phyloP scores from a whole-genome alignment of 2,888 invertebrate species.

The Eutolmus rufibarbis region DNA sequence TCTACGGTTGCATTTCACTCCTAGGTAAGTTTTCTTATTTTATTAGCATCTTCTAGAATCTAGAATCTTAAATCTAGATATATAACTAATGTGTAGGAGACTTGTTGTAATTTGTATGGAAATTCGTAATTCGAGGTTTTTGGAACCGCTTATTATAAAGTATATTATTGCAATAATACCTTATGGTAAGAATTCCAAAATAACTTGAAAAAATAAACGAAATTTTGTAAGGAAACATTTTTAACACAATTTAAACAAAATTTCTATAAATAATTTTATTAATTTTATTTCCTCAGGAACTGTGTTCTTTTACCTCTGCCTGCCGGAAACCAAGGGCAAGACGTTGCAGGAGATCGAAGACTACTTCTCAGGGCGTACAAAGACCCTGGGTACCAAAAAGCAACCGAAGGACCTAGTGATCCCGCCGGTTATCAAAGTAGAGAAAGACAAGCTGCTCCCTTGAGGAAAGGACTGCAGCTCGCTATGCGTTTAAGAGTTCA shows the following conservation, averaged over 20 bases:
- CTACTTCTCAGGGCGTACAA: conserved; percentile 71
- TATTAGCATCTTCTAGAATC: neutral
- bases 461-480: neutral
- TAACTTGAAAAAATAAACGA: too few species aligned
- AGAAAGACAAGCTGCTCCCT: conserved; percentile 20
- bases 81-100: too few species aligned
- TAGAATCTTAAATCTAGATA: too few species aligned
- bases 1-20: conserved; percentile 70
- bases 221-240: too few species aligned
- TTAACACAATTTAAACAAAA: neutral
- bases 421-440: neutral
- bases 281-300: conserved; percentile 61
- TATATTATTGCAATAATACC: too few species aligned
- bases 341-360: conserved; percentile 75
- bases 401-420: neutral
- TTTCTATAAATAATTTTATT: neutral
- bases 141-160: too few species aligned
- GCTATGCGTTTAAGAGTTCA: neutral
- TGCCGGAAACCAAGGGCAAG: conserved; percentile 75
- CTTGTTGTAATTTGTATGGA: too few species aligned
- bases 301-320: conserved; percentile 70
- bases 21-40: conserved; percentile 60
- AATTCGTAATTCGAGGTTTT: too few species aligned
- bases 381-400: conserved; percentile 63
- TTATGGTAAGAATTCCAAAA: too few species aligned